Evolutionary conservation across 64 coral and sea anemone species (phyloP), one percentile per base, ranked within the genome.

Genomic region (Montipora sp.): DNA sequence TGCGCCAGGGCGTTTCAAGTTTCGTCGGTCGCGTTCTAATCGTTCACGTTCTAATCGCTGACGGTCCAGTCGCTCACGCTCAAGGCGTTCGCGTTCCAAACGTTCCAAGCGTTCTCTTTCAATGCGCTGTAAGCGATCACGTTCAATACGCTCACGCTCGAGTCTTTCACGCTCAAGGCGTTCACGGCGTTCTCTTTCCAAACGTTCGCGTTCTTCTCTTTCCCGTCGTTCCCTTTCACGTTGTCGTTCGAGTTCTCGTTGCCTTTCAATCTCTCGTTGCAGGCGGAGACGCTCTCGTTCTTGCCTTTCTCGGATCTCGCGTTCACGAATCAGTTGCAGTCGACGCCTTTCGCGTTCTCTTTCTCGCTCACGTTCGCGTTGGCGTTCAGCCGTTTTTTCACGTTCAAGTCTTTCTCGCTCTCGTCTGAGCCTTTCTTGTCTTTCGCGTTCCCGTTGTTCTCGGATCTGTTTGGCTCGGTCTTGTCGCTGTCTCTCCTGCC

Each of bases 321-420:
- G 93, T 90, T 98, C 96, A 51, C 96, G 96, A 44, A 98, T 89
- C 59, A 95, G 83, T 46, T 98, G 93, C 70, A 92, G 89, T 61
- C 96, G 59, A 18, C 96, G 80, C 24, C 96, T 92, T 77, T 98
- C 96, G 15, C 96, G 96, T 95, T 98, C 96, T 83, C 94, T 89
- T 47, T 98, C 96, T 59, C 93, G 93, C 77, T 98, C 96, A 50
- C 96, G 65, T 73, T 98, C 96, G 70, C 96, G 96, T 50, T 92
- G 90, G 50, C 96, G 94, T 69, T 90, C 96, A 8, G 92, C 85
- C 5, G 83, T 94, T 68, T 94, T 87, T 84, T 98, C 96, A 48
- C 96, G 96, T 65, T 95, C 96, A 90, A 98, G 84, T 43, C 96
- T 94, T 48, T 98, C 96, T 70, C 93, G 94, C 81, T 98, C 96